These are phyloP conservation scores for Sipha maydis DNA, from an alignment of 2,888 invertebrate genomes.

Conservation along the genomic window DNA sequence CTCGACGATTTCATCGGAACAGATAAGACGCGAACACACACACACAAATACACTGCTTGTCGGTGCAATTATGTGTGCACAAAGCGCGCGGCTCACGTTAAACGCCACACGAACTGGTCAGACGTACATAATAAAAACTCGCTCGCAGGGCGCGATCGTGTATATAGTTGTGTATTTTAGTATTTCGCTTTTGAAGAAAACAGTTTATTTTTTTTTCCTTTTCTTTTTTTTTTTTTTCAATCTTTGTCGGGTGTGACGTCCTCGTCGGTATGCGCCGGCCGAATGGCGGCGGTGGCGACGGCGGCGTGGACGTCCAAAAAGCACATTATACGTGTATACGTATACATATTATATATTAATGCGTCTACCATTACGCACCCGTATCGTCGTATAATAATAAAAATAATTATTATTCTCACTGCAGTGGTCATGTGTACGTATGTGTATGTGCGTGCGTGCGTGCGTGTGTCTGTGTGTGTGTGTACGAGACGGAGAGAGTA, in stretches of 20 bases:
- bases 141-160: not conserved
- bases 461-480: not conserved
- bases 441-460: not conserved
- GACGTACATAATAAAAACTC: not conserved
- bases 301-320: not conserved
- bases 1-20: slow-evolving; percentile 10
- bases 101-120: not conserved
- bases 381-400: not conserved
- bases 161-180: not conserved
- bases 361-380: not conserved
- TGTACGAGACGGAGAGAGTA: not conserved
- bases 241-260: slow-evolving; percentile 25
- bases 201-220: not conserved
- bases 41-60: not conserved
- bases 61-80: not conserved
- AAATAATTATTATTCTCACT: slow-evolving; percentile 25
- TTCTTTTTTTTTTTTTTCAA: not conserved
- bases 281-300: not conserved
- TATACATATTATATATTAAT: not conserved
- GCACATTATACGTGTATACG: not conserved
- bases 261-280: not conserved
- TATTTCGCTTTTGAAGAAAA: not conserved
- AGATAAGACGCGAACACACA: not conserved
- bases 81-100: slow-evolving; percentile 1
- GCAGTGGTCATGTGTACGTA: not conserved